A percentile compares a stretch with the other conserved stretches of the same genome.
These are phyloP conservation scores for Pyrrhosoma nymphula DNA, from an alignment of 2,888 invertebrate genomes.

Conservation along the genomic window DNA sequence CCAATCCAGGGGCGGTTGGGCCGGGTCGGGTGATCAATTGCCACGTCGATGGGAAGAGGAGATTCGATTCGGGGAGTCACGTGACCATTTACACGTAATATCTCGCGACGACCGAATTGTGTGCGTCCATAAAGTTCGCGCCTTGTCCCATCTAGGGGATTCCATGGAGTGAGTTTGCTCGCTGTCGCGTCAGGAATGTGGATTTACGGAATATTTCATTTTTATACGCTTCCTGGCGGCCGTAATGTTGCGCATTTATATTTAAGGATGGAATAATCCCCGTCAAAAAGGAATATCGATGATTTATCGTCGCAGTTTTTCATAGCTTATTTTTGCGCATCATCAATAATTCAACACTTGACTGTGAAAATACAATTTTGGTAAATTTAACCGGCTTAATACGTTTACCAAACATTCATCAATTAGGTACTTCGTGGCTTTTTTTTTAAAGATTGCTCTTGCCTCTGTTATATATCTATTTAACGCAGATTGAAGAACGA, in stretches of 20 bases:
- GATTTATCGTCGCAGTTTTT: neutral
- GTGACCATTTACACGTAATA: neutral
- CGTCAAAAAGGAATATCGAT: neutral
- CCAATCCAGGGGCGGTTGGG: neutral
- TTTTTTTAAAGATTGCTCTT: no score
- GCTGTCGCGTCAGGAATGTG: neutral
- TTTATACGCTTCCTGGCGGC: neutral
- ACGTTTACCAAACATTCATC: neutral
- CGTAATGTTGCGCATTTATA: neutral
- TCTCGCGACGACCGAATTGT: neutral
- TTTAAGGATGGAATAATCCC: neutral
- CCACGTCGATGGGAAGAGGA: neutral
- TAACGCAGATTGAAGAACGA: no score
- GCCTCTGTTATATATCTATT: no score
- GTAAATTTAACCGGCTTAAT: neutral
- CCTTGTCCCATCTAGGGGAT: neutral
- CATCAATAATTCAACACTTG: neutral
- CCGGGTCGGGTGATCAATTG: neutral
- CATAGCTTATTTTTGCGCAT: neutral
- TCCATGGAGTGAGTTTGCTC: neutral
- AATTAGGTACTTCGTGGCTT: neutral
- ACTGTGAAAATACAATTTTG: neutral
- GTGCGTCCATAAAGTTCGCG: neutral
- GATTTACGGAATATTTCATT: neutral
- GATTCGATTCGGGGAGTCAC: conserved; percentile 4